A percentile compares a stretch with the other conserved stretches of the same genome.
Conservation (phyloP, 2,113 vertebrate genomes). For the Crotalus helleri region DNA sequence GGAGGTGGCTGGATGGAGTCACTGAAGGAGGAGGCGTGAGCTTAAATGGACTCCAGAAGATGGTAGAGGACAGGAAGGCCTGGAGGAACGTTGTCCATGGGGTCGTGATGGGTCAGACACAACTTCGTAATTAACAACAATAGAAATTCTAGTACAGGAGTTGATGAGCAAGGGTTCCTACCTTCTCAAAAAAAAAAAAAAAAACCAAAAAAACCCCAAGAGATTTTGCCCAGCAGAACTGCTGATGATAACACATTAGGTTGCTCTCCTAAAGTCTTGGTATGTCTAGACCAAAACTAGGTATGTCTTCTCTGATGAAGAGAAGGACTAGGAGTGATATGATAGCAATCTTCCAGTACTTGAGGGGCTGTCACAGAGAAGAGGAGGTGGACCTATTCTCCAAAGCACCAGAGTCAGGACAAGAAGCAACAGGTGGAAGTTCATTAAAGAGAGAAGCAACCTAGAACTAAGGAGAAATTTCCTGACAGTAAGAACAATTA, state of each 20-base stretch:
- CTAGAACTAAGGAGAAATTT: background rate
- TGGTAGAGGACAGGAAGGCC: no score
- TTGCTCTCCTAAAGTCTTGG: background rate
- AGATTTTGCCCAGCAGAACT: background rate
- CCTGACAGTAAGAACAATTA: background rate
- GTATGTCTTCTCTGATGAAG: background rate
- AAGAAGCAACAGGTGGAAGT: background rate
- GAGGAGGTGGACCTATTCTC: background rate
- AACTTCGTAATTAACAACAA: no score
- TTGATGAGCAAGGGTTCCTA: background rate
- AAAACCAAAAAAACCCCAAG: no score
- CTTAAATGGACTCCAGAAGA: no score
- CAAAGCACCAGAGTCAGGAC: background rate
- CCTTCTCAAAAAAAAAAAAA: background rate
- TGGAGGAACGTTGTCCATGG: no score
- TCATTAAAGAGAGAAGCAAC: background rate
- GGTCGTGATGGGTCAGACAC: no score
- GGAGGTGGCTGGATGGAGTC: no score
- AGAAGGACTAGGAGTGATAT: background rate
- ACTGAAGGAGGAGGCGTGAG: no score
- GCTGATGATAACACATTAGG: background rate
- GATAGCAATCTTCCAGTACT: background rate
- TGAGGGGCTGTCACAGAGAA: background rate
- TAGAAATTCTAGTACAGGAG: background rate
- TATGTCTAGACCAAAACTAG: background rate